These are phyloP conservation scores for Euplexia lucipara DNA, from an alignment of 2,888 invertebrate species.

Conservation along the genomic window DNA sequence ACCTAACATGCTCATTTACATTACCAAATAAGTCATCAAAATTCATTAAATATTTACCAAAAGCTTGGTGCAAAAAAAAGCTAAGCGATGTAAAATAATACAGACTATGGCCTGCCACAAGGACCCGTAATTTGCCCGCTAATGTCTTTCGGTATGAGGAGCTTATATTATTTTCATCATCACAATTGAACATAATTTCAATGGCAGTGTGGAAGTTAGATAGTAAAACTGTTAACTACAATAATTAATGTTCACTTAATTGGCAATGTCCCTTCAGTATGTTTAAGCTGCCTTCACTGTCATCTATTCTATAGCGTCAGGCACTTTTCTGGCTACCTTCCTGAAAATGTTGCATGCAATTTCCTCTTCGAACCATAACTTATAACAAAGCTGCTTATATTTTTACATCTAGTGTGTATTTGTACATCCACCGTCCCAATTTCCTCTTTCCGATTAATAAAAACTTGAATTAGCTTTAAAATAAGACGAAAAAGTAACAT, in stretches of 20 bases:
- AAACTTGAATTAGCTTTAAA: constrained; percentile 88
- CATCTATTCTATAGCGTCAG: constrained; percentile 37
- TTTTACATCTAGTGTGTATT: constrained; percentile 82
- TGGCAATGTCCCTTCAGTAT: constrained; percentile 60
- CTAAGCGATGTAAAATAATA: constrained; percentile 23
- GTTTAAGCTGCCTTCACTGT: constrained; percentile 49
- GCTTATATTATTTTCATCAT: constrained; percentile 9
- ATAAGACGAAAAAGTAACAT: constrained; percentile 82
- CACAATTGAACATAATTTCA: constrained; percentile 19
- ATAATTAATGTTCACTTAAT: constrained; percentile 46
- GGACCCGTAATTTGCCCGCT: constrained; percentile 65
- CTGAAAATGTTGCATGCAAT: constrained; percentile 72
- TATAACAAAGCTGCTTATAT: constrained; percentile 80
- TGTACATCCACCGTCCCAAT: constrained; percentile 89
- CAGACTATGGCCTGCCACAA: constrained; percentile 66
- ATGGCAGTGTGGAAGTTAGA: constrained; percentile 26
- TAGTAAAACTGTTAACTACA: constrained; percentile 35
- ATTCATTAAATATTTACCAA: constrained; percentile 40
- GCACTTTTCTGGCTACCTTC: constrained; percentile 50
- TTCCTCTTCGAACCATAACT: constrained; percentile 69
- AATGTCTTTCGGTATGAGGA: constrained; percentile 30
- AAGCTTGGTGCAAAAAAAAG: constrained; percentile 32
- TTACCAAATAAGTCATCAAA: constrained; percentile 38
- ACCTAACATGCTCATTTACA: constrained; percentile 30
- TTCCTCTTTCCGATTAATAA: constrained; percentile 87